phyloP scores from a whole-genome alignment of 2,797 vertebrate genomes.

The Gymnoscopelus microlampas region DNA sequence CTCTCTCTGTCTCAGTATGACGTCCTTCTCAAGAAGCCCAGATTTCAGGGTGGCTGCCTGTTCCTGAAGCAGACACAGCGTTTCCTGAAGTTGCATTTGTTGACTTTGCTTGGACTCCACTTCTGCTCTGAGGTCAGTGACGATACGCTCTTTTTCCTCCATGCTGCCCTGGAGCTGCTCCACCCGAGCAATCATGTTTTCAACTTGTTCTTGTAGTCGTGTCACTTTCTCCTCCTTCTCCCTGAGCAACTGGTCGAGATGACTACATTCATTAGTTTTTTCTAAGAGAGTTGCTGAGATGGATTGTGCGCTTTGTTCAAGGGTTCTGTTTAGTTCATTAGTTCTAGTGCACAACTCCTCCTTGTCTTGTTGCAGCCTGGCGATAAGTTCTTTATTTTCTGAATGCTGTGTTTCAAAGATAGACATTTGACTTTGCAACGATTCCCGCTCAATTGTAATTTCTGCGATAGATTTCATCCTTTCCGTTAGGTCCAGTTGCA shows the following conservation, averaged over 20 bases:
- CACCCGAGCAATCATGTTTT: constrained; percentile 69
- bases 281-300: constrained; percentile 76
- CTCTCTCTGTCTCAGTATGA: constrained; percentile 69
- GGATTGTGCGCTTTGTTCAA: constrained; percentile 79
- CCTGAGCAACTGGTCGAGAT: constrained; percentile 71
- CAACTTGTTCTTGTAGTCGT: constrained; percentile 71
- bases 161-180: constrained; percentile 61
- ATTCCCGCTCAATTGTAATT: constrained; percentile 63
- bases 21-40: constrained; percentile 68
- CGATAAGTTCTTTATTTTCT: constrained; percentile 66
- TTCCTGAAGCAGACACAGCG: constrained; percentile 73
- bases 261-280: constrained; percentile 81
- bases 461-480: constrained; percentile 64
- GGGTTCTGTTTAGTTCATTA: constrained; percentile 69
- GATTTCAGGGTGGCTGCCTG: constrained; percentile 72
- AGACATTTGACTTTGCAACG: constrained; percentile 73
- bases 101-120: constrained; percentile 63
- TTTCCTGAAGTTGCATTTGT: constrained; percentile 71
- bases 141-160: constrained; percentile 66
- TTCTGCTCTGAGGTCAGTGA: constrained; percentile 59
- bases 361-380: constrained; percentile 77
- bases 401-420: constrained; percentile 56
- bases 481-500: constrained; percentile 70
- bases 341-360: constrained; percentile 68
- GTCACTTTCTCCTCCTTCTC: constrained; percentile 69